Percentiles rank a stretch among this genome's conserved stretches.
These are phyloP conservation scores for Drosophila insularis DNA, from an alignment of 1,140 invertebrate genomes.

Conservation along the genomic window DNA sequence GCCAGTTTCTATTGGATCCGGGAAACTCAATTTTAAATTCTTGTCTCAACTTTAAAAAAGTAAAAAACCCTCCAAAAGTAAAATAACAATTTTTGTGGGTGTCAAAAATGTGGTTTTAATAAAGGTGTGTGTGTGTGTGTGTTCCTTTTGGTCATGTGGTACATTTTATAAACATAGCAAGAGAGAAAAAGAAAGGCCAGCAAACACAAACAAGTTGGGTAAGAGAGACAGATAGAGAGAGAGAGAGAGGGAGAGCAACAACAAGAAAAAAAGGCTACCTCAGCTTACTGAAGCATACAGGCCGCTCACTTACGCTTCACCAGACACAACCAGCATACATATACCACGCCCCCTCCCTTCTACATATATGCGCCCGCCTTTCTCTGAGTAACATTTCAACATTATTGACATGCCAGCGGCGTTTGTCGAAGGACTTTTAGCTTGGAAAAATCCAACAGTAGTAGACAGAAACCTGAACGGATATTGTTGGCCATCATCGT, in stretches of 20 bases:
- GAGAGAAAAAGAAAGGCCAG: neutral
- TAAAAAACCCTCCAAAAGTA: no score
- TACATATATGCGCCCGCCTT: slow-evolving; percentile 7
- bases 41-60: neutral
- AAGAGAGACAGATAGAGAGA: neutral
- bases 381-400: slow-evolving; percentile 65
- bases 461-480: slow-evolving; percentile 44
- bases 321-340: slow-evolving; percentile 27
- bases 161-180: slow-evolving; percentile 36
- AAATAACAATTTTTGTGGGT: slow-evolving; percentile 21
- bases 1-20: no score
- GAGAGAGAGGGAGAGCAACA: no score
- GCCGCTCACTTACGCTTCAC: slow-evolving; percentile 40
- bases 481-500: slow-evolving; percentile 46
- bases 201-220: neutral
- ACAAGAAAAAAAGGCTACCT: slow-evolving; percentile 6
- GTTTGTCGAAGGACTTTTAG: slow-evolving; percentile 48
- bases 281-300: slow-evolving; percentile 49
- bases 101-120: slow-evolving; percentile 50
- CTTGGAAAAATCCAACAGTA: slow-evolving; percentile 7
- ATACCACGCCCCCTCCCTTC: neutral
- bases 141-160: slow-evolving; percentile 29
- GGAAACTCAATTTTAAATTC: neutral
- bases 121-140: slow-evolving; percentile 27
- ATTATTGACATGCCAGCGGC: slow-evolving; percentile 78